These are phyloP conservation scores for Moxostoma hubbsi DNA, from an alignment of 2,797 vertebrate species.

Conservation along the genomic window DNA sequence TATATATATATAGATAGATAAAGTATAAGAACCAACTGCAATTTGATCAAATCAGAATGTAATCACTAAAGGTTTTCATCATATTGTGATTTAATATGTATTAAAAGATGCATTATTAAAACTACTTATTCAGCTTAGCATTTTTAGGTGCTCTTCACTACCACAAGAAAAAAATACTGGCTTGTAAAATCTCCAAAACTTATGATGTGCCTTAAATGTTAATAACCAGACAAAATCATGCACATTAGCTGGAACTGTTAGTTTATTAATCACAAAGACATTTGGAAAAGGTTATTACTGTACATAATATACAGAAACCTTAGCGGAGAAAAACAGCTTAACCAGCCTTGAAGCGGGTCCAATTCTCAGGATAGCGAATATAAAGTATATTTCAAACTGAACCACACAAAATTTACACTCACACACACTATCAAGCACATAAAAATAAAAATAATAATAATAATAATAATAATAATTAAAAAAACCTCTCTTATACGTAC, in stretches of 20 bases:
- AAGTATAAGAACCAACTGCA: not conserved
- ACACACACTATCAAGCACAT: not conserved
- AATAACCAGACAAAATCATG: not conserved
- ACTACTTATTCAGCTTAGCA: not conserved
- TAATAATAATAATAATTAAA: not conserved
- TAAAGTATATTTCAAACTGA: not conserved
- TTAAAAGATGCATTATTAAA: not conserved
- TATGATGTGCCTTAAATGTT: not conserved
- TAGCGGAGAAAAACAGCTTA: too few species aligned
- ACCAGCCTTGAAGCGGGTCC: not conserved
- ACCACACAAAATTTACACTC: not conserved
- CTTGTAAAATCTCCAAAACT: not conserved
- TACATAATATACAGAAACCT: too few species aligned
- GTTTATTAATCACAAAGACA: not conserved
- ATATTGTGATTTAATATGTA: constrained; percentile 23
- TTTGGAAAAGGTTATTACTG: too few species aligned
- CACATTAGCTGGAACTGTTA: not conserved
- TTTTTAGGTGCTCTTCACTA: not conserved
- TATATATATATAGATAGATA: not conserved
- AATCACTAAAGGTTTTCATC: constrained; percentile 1
- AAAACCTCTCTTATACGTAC: too few species aligned
- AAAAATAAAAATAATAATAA: not conserved
- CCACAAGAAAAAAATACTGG: constrained; percentile 1
- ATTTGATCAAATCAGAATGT: constrained; percentile 1
- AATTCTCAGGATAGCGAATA: not conserved